Base-by-base conservation (phyloP, 2,888 invertebrate genomes). In the Tromatobia lineatoria region DNA sequence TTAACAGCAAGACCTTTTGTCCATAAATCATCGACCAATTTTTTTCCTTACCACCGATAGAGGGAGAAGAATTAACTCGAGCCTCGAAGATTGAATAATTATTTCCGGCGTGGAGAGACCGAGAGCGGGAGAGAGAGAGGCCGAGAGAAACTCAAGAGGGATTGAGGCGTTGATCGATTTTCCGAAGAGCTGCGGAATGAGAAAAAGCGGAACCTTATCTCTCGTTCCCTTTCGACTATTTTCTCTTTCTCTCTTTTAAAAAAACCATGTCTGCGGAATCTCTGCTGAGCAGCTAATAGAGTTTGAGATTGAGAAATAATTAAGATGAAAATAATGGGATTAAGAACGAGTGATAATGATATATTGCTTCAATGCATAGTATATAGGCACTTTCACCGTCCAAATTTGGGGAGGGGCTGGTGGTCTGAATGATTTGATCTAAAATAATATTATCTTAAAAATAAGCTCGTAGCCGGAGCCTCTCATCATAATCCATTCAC, bases 401-500 rank as follows among this genome's bases (percentile, higher is more conserved):
- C 25, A 29, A 73, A n/a, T n/a, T n/a, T 57, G 18, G 50, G 52
- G 11, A 18, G 25, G 20, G 10, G 18, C 42, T 45, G 15, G 45
- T 23, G 29, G 25, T 20, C n/a, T 3, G 42, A 20, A 18, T 42
- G n/a, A 29, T 11, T 11, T 42, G 18, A 18, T 23, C 2, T 18
- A 52, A 74, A 80, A 77, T 85, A 87, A 88, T 86, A 86, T 89
- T 89, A 85, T 86, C 85, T 85, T 61, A 82, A 74, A 85, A 78
- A 88, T 88, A 82, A 87, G 61, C 82, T 15, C 11, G n/a, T 80
- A 50, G 57, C 6, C 71, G 70, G 59, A 23, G 13, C 66, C 79
- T 73, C 83, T 82, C 82, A 82, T 89, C 87, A 86, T 88, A 82
- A 80, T 69, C 79, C 78, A 88, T 87, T 89, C 87, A 85, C 86